Percentiles rank a stretch among this genome's conserved stretches.
phyloP scores from a whole-genome alignment of 1,140 invertebrate species.

The Bombus difficillimus region DNA sequence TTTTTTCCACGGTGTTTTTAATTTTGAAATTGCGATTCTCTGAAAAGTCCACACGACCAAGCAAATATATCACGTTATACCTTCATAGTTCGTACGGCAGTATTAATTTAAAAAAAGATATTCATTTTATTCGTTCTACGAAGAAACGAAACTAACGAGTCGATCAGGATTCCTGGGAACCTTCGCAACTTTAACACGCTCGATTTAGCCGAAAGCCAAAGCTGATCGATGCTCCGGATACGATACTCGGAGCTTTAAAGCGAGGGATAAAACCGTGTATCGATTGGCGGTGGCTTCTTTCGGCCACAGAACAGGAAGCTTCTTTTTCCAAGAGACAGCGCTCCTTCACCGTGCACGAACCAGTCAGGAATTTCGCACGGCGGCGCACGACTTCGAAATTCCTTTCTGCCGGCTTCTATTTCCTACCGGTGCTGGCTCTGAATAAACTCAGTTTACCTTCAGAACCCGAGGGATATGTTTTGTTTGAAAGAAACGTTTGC shows the following conservation, averaged over 20 bases:
- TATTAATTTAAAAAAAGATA: too few species aligned
- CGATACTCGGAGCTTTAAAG: neutral
- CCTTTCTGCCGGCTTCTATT: slow-evolving; percentile 42
- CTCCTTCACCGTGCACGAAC: neutral
- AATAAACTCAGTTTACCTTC: slow-evolving; percentile 44
- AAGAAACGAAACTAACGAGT: neutral
- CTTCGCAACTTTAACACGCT: neutral
- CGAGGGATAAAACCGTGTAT: slow-evolving; percentile 35
- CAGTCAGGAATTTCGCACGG: slow-evolving; percentile 18
- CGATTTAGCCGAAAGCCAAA: slow-evolving; percentile 40
- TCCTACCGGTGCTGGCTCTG: neutral
- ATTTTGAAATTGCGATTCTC: neutral
- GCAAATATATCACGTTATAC: too few species aligned
- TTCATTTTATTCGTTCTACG: neutral
- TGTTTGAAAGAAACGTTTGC: neutral
- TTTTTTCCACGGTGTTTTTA: neutral
- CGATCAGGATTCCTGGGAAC: too few species aligned
- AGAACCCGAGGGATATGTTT: neutral
- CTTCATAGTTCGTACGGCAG: too few species aligned
- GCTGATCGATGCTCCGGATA: neutral
- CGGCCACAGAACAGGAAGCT: neutral
- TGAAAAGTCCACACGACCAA: neutral
- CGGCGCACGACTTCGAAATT: slow-evolving; percentile 32
- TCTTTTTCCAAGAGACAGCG: slow-evolving; percentile 9
- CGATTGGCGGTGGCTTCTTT: slow-evolving; percentile 30